Conservation (phyloP, 1,140 invertebrate species). For the Procambarus virginalis region DNA sequence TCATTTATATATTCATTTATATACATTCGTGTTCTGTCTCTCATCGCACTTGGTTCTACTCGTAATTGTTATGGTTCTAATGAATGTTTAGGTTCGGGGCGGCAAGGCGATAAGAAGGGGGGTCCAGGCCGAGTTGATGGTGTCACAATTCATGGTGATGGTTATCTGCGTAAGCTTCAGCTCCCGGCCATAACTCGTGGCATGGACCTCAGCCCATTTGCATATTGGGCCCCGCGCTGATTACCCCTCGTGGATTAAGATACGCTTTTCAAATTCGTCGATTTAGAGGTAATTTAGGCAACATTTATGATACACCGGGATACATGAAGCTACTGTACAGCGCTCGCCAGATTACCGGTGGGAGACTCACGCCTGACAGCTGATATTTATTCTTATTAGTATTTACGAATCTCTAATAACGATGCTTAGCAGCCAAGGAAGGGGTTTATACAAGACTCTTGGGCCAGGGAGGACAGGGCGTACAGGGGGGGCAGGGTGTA, state of each 20-base stretch:
- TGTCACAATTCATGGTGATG: not conserved
- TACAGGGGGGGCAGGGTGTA: not conserved
- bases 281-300: conserved; percentile 51
- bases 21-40: no score
- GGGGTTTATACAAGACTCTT: conserved; percentile 30
- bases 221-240: conserved; percentile 24
- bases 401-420: conserved; percentile 65
- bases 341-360: conserved; percentile 39
- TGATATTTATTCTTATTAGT: conserved; percentile 46
- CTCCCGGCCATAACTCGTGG: conserved; percentile 7
- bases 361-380: conserved; percentile 24
- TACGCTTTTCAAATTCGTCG: conserved; percentile 48
- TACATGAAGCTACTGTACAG: conserved; percentile 49
- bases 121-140: not conserved
- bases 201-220: conserved; percentile 21
- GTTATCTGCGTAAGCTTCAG: conserved; percentile 1
- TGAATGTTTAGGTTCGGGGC: not conserved
- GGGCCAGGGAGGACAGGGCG: conserved; percentile 11
- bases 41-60: not conserved
- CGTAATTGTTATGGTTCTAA: not conserved
- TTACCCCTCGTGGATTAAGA: conserved; percentile 47
- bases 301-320: conserved; percentile 42
- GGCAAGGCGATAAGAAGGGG: not conserved
- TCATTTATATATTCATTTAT: no score
- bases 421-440: conserved; percentile 25